phyloP scores from a whole-genome alignment of 2,888 invertebrate genomes.

The Melikaiella ostensackeni region DNA sequence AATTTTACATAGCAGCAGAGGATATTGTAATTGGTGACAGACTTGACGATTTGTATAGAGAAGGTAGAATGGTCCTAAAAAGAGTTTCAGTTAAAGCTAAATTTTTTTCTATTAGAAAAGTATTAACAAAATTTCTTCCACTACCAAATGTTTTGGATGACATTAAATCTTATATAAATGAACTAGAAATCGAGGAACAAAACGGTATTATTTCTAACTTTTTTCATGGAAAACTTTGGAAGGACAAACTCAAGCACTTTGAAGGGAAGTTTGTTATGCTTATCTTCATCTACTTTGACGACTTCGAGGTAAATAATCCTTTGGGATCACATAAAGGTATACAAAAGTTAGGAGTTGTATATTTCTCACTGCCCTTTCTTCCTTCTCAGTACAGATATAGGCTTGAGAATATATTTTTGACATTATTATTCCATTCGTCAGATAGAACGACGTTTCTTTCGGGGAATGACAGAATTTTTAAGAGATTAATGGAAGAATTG shows the following conservation, averaged over 20 bases:
- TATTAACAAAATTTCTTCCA: too few species aligned
- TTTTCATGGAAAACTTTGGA: neutral
- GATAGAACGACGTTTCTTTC: neutral
- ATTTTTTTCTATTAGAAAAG: neutral
- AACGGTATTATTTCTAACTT: too few species aligned
- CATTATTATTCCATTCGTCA: constrained; percentile 19
- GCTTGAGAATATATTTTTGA: constrained; percentile 17
- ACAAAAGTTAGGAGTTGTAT: constrained; percentile 22
- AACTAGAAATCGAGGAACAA: too few species aligned
- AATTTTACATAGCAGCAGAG: neutral
- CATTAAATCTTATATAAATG: too few species aligned
- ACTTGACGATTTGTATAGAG: constrained; percentile 14
- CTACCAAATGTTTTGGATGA: too few species aligned
- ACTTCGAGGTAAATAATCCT: neutral
- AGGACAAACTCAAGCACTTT: constrained; percentile 12
- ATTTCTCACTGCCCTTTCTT: constrained; percentile 7
- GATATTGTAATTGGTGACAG: neutral
- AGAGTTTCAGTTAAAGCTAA: neutral
- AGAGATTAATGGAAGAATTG: neutral
- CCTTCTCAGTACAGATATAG: constrained; percentile 14
- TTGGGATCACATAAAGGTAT: neutral
- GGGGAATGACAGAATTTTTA: constrained; percentile 11
- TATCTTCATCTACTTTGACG: constrained; percentile 21
- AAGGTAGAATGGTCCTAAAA: constrained; percentile 16
- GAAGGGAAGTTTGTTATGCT: constrained; percentile 13